Evolutionary conservation across 2,797 vertebrate genomes (phyloP).

Genomic region (Cirrhinus mrigala): DNA sequence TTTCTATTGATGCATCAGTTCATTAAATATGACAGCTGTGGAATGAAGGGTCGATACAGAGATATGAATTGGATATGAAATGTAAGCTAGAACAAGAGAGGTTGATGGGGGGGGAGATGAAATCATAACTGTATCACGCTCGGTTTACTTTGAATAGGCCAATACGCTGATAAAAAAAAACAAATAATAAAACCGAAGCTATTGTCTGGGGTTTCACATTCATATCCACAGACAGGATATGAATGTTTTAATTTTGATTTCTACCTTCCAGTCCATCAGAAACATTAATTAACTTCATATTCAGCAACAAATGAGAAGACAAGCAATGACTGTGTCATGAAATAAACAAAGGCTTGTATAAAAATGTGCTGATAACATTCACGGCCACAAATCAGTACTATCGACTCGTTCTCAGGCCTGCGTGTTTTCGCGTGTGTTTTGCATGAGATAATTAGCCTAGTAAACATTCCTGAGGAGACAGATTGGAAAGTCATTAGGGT

Average conservation of each 20-base stretch:
- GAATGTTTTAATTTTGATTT: slow-evolving; percentile 27
- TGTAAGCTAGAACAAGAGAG: not conserved
- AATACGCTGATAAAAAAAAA: not conserved
- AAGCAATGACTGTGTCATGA: not conserved
- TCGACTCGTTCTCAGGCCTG: not conserved
- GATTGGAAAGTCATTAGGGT: slow-evolving; percentile 29
- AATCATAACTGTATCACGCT: not conserved
- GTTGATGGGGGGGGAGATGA: not conserved
- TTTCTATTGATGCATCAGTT: slow-evolving; percentile 15
- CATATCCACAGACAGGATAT: slow-evolving; percentile 11
- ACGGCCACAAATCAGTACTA: not conserved
- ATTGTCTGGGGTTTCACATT: not conserved
- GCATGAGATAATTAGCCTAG: slow-evolving; percentile 30
- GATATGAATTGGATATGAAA: slow-evolving; percentile 16
- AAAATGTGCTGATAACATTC: slow-evolving; percentile 15
- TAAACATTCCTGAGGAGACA: slow-evolving; percentile 20
- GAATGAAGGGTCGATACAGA: slow-evolving; percentile 7
- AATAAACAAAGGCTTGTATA: not conserved
- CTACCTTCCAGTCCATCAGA: not conserved
- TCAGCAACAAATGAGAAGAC: slow-evolving; percentile 1
- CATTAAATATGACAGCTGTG: slow-evolving; percentile 23
- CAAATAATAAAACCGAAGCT: not conserved
- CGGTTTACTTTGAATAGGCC: not conserved
- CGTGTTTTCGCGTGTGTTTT: not conserved
- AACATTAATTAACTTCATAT: slow-evolving; percentile 25